phyloP scores from a whole-genome alignment of 2,113 vertebrate genomes.

The Bubo bubo region DNA sequence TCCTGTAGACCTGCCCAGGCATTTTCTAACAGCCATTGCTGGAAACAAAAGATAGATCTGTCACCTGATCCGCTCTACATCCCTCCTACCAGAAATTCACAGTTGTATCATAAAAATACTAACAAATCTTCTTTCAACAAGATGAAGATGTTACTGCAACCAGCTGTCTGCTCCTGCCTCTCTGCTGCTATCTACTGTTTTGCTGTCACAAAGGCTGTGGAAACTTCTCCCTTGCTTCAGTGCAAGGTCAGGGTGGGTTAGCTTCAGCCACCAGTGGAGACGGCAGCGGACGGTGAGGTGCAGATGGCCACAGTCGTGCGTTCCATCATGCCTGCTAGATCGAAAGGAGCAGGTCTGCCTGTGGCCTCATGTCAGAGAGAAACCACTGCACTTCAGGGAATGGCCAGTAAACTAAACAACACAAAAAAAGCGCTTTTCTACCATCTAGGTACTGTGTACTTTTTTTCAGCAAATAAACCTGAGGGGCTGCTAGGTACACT shows the following conservation, averaged over 20 bases:
- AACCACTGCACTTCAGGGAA: background rate
- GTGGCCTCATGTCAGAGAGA: background rate
- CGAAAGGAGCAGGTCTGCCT: background rate
- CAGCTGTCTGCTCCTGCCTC: background rate
- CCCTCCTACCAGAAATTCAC: background rate
- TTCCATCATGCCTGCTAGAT: background rate
- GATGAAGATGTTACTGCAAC: background rate
- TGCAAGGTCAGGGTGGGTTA: background rate
- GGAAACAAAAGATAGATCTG: background rate
- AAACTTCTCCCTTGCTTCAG: background rate
- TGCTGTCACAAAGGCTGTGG: background rate
- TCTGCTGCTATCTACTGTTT: background rate
- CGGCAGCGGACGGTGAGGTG: background rate
- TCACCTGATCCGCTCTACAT: background rate
- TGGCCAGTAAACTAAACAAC: background rate
- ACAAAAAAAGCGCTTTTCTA: background rate
- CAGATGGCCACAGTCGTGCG: background rate
- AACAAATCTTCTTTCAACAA: background rate
- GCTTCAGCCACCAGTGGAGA: background rate
- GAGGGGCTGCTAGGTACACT: background rate
- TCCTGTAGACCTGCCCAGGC: background rate
- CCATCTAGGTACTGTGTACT: background rate
- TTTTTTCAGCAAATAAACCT: background rate
- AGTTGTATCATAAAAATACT: background rate
- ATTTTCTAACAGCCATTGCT: background rate